Evolutionary conservation across 53 echinoderm and acorn worm species (phyloP), one percentile per base, ranked within the genome.

Genomic region (Crossaster papposus): DNA sequence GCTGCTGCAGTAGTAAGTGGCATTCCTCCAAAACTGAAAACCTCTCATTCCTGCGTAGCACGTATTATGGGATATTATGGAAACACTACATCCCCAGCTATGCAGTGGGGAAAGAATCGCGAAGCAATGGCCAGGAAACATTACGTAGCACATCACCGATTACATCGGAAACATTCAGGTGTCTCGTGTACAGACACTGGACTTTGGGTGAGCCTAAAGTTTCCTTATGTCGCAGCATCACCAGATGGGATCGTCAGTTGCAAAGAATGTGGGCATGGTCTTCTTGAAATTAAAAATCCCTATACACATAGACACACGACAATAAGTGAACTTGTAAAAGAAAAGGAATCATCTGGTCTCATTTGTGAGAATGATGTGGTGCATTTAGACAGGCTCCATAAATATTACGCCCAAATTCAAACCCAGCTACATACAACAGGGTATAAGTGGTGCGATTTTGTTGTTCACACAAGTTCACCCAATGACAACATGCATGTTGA

Each of bases 381-480:
- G 30, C 89, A 85, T 50, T 78, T 94, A 26, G 83, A 94, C 54
- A 15, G 81, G 32, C 65, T 2, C 30, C 91, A 94, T 34, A 63
- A 89, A 79, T 94, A 94, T 89, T 91, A 92, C 88, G 54, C 87
- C 2, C 92, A 94, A 72, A 83, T 94, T 51, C 90, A 92, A 80
- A 63, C 81, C 77, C 91, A 94, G 72, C 64, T 92, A 83, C 90
- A 72, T 81, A 58, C 84, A 52, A 90, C 70, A 51, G n/a, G n/a
- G n/a, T n/a, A 64, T 37, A 44, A 78, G 37, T 94, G 92, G 92
- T 90, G 88, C 72, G 91, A 92, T 64, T 92, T 94, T 92, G 90
- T 79, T 26, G 88, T 94, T 0, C 86, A 88, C 52, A 90, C 95
- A 77, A 68, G 86, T 36, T 75, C 88, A 17, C 65, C 82, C 81